These are phyloP conservation scores for Tautogolabrus adspersus DNA, from an alignment of 2,113 vertebrate species.

Conservation along the genomic window DNA sequence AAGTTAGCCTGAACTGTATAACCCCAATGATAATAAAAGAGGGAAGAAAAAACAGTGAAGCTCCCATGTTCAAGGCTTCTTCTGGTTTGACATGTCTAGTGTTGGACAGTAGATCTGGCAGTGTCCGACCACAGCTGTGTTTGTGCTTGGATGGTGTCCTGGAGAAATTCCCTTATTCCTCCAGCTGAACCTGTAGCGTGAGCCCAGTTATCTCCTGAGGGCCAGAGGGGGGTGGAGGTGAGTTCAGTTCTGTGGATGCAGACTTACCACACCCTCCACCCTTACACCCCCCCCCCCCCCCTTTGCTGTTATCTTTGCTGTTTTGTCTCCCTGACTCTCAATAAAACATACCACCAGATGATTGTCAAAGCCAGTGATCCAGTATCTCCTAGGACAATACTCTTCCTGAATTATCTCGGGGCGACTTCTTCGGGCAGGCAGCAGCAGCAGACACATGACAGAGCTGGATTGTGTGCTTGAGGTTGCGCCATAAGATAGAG, in stretches of 20 bases:
- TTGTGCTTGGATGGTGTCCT: slow-evolving; percentile 41
- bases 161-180: slow-evolving; percentile 14
- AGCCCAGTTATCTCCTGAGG: slow-evolving; percentile 3
- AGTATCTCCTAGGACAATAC: background rate
- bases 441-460: background rate
- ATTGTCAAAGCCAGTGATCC: background rate
- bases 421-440: slow-evolving; percentile 18
- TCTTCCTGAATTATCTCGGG: background rate
- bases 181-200: slow-evolving; percentile 10
- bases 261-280: too few species aligned
- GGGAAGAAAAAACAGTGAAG: background rate
- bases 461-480: background rate
- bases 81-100: background rate
- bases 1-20: background rate
- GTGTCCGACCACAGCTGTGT: slow-evolving; percentile 49
- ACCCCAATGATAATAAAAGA: background rate
- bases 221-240: slow-evolving; percentile 9
- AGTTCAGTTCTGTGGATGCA: background rate
- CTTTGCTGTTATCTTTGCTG: background rate
- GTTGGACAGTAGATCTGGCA: slow-evolving; percentile 31
- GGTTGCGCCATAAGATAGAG: slow-evolving; percentile 32
- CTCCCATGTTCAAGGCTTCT: slow-evolving; percentile 13
- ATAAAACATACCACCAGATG: slow-evolving; percentile 12
- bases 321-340: slow-evolving; percentile 4
- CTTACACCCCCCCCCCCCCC: background rate